Base-by-base conservation (phyloP, 2,113 vertebrate species). In the Cacatua alba region DNA sequence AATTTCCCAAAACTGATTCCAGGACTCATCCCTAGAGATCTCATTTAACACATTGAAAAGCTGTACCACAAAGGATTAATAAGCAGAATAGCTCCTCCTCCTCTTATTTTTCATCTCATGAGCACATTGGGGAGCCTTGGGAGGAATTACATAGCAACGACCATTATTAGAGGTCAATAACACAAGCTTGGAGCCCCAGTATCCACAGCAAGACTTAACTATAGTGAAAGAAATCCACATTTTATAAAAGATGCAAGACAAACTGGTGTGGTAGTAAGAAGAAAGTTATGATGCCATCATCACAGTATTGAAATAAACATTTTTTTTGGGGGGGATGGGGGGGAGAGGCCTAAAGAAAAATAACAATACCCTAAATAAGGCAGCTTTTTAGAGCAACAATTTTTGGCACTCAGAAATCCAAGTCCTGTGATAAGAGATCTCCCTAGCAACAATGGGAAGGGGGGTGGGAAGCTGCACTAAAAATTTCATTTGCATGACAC, bases 401-500 rank as follows among this genome's bases (percentile, higher is more conserved):
- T 86, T 77, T 78, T 71, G 46, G 33, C 52, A 86, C 35, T 79
- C 57, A 71, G 33, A 91, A 86, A 83, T 39, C 25, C 17, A 64
- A 88, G 39, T 46, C 29, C 31, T 68, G 7, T 53, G 65, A 62
- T 67, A 86, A 95, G 29, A 83, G 13, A 70, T 82, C 62, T 87
- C 65, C 78, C 62, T 11, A 85, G 33, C 48, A 85, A 85, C 31
- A 92, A 60, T 72, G 44, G 39, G 59, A 92, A 75, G 19, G 17
- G 18, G 57, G 72, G 44, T 79, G 70, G 62, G 92, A 90, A 89
- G 52, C 37, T 41, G 39, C 37, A 11, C 37, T 69, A 78, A 91
- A 94, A 89, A 41, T 31, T 86, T 89, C 8, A 91, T 95, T 93
- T 96, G 83, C 77, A 86, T 95, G 83, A 88, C 86, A 96, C 86